Percentiles rank a stretch among this genome's conserved stretches.
These are phyloP conservation scores for Argynnis bischoffii DNA, from an alignment of 2,888 invertebrate species.

Conservation along the genomic window DNA sequence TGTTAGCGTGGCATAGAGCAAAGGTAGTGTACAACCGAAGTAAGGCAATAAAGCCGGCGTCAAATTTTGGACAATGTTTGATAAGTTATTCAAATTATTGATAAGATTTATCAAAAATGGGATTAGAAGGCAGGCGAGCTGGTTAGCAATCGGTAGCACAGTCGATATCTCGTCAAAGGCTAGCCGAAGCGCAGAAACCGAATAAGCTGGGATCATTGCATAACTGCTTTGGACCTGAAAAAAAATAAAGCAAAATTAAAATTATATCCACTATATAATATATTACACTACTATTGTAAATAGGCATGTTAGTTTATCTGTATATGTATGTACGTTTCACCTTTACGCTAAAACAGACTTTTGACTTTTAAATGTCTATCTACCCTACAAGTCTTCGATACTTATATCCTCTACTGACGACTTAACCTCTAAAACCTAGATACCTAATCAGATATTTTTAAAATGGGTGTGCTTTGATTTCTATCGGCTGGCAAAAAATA, in stretches of 20 bases:
- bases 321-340: no score
- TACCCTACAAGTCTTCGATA: no score
- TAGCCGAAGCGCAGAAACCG: conserved; percentile 66
- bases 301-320: not conserved
- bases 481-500: no score
- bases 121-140: conserved; percentile 66
- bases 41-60: conserved; percentile 73
- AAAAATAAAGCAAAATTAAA: not conserved
- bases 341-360: no score
- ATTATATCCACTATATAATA: not conserved
- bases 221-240: conserved; percentile 59
- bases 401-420: no score
- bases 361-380: no score
- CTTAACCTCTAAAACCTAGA: no score
- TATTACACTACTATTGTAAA: not conserved
- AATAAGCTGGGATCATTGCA: conserved; percentile 75
- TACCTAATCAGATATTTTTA: no score
- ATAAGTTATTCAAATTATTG: conserved; percentile 72
- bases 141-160: conserved; percentile 68
- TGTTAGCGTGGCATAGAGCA: conserved; percentile 70
- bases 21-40: conserved; percentile 71
- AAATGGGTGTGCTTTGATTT: no score
- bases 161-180: conserved; percentile 73
- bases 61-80: conserved; percentile 73
- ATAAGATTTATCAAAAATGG: conserved; percentile 73